These are phyloP conservation scores for Balanococcus diminutus DNA, from an alignment of 2,888 invertebrate species.

Conservation along the genomic window DNA sequence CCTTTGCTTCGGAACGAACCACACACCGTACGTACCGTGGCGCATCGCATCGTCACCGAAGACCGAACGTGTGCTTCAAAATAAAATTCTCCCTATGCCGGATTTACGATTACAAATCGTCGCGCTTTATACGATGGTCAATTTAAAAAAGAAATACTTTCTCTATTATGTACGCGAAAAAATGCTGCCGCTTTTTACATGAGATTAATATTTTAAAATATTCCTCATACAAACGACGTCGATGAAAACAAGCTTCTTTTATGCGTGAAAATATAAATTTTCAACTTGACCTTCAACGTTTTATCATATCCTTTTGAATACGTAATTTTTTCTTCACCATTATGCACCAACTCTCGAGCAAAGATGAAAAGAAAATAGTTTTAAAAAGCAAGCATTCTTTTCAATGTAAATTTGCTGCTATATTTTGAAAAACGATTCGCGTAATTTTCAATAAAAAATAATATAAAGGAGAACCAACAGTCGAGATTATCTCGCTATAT, in stretches of 20 bases:
- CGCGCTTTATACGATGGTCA: not conserved
- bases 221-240: not conserved
- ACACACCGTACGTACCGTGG: not conserved
- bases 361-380: not conserved
- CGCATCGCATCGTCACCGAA: not conserved
- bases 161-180: slow-evolving; percentile 10
- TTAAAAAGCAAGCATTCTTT: not conserved
- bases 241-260: slow-evolving; percentile 6
- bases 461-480: not conserved
- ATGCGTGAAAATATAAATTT: slow-evolving; percentile 14
- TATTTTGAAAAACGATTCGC: slow-evolving; percentile 19
- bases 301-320: slow-evolving; percentile 23
- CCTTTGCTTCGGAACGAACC: not conserved
- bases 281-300: slow-evolving; percentile 19
- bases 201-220: not conserved
- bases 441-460: not conserved
- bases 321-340: not conserved
- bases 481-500: not conserved
- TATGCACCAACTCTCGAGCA: not conserved
- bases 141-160: slow-evolving; percentile 3
- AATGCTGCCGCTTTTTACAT: not conserved
- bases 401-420: not conserved
- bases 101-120: not conserved
- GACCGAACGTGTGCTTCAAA: not conserved
- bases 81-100: not conserved